Conservation (phyloP, 2,113 vertebrate species). For the Anser brachyrhynchus region DNA sequence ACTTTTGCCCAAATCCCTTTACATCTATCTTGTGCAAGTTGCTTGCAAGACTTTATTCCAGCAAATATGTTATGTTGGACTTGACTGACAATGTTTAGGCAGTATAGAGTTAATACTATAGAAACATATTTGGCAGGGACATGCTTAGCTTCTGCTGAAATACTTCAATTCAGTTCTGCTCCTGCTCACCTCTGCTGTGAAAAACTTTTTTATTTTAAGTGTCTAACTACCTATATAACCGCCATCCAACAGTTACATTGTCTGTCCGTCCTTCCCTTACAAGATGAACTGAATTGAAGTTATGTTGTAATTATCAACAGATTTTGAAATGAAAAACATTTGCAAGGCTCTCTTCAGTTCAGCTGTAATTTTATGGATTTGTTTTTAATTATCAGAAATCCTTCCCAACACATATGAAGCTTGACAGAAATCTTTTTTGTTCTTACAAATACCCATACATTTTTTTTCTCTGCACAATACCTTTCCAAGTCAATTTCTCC, state of each 20-base stretch:
- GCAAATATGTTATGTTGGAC: neutral
- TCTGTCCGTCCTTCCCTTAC: neutral
- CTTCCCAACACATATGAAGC: neutral
- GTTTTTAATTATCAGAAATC: slow-evolving; percentile 32
- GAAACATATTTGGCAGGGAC: neutral
- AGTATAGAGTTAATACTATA: neutral
- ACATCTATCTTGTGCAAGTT: neutral
- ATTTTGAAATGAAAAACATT: slow-evolving; percentile 27
- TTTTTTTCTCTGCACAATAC: neutral
- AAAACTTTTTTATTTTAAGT: neutral
- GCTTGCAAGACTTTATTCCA: neutral
- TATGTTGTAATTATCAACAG: slow-evolving; percentile 12
- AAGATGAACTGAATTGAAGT: slow-evolving; percentile 6
- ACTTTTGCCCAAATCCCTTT: neutral
- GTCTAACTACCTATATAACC: neutral
- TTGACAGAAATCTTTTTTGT: neutral
- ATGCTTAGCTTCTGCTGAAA: neutral
- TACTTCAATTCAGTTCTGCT: slow-evolving; percentile 9
- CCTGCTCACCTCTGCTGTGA: neutral
- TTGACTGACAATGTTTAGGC: neutral
- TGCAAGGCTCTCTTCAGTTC: neutral
- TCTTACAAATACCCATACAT: neutral
- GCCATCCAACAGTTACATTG: neutral
- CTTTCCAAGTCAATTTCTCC: neutral
- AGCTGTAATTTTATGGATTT: slow-evolving; percentile 36